Evolutionary conservation across 2,113 vertebrate genomes (phyloP).

Genomic region (Heteronetta atricapilla): DNA sequence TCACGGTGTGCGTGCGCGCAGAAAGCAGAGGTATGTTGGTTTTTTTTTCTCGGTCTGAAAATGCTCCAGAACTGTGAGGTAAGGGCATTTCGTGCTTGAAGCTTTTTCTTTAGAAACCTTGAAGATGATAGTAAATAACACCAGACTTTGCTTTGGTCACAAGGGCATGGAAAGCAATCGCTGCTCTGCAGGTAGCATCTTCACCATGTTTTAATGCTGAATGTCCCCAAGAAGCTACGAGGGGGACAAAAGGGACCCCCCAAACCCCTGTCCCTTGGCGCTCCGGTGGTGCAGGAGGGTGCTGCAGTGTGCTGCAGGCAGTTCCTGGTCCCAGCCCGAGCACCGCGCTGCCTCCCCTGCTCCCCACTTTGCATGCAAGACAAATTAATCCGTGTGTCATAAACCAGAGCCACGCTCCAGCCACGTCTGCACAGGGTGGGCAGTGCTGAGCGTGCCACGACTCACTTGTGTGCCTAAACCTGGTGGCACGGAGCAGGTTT

Average conservation of each 20-base stretch:
- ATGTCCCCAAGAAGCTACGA: not conserved
- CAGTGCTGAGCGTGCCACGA: no score
- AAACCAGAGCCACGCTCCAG: not conserved
- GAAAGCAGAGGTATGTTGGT: conserved; percentile 52
- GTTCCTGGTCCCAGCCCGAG: not conserved
- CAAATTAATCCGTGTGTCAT: not conserved
- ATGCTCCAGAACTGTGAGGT: not conserved
- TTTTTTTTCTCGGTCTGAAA: conserved; percentile 43
- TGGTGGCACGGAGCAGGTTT: not conserved
- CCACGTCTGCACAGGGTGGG: no score
- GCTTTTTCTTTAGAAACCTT: not conserved
- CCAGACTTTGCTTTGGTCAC: not conserved
- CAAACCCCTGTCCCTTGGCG: rapidly evolving
- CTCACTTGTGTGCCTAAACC: not conserved
- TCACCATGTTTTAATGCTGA: rapidly evolving
- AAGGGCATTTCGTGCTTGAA: not conserved
- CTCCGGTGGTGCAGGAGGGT: not conserved
- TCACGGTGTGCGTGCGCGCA: conserved; percentile 72
- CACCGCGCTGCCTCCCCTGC: not conserved
- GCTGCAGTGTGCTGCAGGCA: not conserved
- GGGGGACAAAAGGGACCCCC: not conserved
- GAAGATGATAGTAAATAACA: not conserved
- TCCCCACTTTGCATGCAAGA: not conserved
- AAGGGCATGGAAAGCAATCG: not conserved
- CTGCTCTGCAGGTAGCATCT: not conserved